These are phyloP conservation scores for Vanacampus margaritifer DNA, from an alignment of 2,113 vertebrate genomes.

Conservation along the genomic window DNA sequence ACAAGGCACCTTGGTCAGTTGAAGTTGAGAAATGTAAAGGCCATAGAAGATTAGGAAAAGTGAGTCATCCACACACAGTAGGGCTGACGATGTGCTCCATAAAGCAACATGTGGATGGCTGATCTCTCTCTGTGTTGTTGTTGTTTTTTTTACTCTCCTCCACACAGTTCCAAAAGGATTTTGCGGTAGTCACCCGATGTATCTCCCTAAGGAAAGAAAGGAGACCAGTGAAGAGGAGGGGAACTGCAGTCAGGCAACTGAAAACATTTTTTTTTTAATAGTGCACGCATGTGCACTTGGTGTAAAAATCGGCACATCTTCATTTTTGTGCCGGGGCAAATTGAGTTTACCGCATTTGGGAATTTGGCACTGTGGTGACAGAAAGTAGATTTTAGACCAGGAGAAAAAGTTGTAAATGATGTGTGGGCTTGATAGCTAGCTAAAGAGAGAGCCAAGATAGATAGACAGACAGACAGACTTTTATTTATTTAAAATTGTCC, in stretches of 20 bases:
- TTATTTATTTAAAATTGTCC: too few species aligned
- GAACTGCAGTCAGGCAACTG: neutral
- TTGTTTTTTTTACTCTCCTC: conserved; percentile 78
- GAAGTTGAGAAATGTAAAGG: conserved; percentile 26
- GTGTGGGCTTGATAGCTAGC: too few species aligned
- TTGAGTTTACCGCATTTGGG: too few species aligned
- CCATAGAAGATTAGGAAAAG: neutral
- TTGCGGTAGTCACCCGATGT: conserved; percentile 93
- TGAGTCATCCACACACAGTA: neutral
- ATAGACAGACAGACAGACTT: too few species aligned
- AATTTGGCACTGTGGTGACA: too few species aligned
- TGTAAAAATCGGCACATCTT: too few species aligned
- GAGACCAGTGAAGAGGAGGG: conserved; percentile 22
- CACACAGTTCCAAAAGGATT: conserved; percentile 86
- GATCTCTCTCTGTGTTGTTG: neutral
- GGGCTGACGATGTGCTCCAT: neutral
- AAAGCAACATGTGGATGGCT: neutral
- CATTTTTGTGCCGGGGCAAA: too few species aligned
- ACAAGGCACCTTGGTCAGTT: conserved; percentile 32
- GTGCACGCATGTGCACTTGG: too few species aligned
- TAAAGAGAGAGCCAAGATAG: too few species aligned
- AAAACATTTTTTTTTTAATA: too few species aligned
- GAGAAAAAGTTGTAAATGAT: too few species aligned
- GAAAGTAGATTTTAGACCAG: too few species aligned
- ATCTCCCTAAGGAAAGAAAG: conserved; percentile 77